A percentile compares a stretch with the other conserved stretches of the same genome.
Conservation (phyloP, 2,113 vertebrate genomes). For the Pitta sordida region DNA sequence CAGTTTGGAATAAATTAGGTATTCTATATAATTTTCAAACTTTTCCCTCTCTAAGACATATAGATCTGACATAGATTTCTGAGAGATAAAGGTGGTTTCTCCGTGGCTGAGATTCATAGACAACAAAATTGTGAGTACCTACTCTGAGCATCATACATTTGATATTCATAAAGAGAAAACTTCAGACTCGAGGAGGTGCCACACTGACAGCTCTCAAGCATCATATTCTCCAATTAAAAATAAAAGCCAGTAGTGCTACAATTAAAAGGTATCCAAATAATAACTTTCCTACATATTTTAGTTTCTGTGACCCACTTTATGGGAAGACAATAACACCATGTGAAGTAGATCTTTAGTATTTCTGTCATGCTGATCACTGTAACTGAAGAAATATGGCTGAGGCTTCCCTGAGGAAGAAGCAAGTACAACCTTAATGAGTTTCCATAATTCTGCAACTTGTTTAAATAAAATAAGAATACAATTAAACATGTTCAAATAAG, state of each 20-base stretch:
- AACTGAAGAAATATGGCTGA: conserved; percentile 50
- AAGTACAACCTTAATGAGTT: conserved; percentile 53
- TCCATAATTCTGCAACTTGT: conserved; percentile 36
- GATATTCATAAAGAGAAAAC: not conserved
- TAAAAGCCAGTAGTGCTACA: not conserved
- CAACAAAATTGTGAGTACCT: not conserved
- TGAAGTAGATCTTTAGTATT: conserved; percentile 40
- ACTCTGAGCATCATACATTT: not conserved
- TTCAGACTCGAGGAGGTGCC: not conserved
- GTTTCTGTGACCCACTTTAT: conserved; percentile 47
- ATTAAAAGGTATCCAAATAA: conserved; percentile 10
- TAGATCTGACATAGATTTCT: not conserved
- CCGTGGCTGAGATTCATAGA: not conserved
- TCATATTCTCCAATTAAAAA: conserved; percentile 18
- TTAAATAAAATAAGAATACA: conserved; percentile 62
- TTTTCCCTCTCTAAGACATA: not conserved
- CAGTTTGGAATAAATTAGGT: not conserved
- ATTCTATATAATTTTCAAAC: not conserved
- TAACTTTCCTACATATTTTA: not conserved
- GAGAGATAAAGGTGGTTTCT: not conserved
- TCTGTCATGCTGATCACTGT: conserved; percentile 57
- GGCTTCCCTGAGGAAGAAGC: conserved; percentile 44
- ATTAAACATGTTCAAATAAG: conserved; percentile 56
- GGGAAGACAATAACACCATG: conserved; percentile 25
- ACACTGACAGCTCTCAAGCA: not conserved